A percentile compares a stretch with the other conserved stretches of the same genome.
These are phyloP conservation scores for Hypomecis atomaria DNA, from an alignment of 2,888 invertebrate species.

Conservation along the genomic window DNA sequence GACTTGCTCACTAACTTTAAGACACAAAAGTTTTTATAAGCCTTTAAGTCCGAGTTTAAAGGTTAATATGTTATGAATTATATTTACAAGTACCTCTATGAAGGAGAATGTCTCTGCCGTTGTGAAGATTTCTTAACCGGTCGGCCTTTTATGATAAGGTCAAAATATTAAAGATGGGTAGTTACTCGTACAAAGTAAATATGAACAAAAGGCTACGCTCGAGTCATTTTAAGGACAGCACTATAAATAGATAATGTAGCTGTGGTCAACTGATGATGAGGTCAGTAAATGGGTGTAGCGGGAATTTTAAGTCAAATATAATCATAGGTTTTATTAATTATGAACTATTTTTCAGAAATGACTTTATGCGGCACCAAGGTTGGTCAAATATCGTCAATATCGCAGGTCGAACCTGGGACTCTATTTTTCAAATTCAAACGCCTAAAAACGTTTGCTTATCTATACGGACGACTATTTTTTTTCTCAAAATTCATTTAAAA, in stretches of 20 bases:
- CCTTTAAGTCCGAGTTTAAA: slow-evolving; percentile 34
- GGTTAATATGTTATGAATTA: slow-evolving; percentile 47
- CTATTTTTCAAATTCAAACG: no score
- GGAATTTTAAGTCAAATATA: not conserved
- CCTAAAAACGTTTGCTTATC: no score
- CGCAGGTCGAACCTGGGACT: no score
- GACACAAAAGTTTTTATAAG: slow-evolving; percentile 28
- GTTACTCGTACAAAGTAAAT: slow-evolving; percentile 42
- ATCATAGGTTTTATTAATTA: no score
- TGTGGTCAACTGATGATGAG: not conserved
- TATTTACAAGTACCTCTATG: slow-evolving; percentile 42
- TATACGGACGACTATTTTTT: no score
- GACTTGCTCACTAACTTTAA: slow-evolving; percentile 29
- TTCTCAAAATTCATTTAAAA: no score
- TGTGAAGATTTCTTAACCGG: slow-evolving; percentile 46
- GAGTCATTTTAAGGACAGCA: slow-evolving; percentile 41
- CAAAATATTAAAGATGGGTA: slow-evolving; percentile 48
- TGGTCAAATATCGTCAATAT: no score
- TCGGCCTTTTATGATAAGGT: slow-evolving; percentile 48
- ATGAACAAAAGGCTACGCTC: slow-evolving; percentile 43
- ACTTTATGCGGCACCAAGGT: no score
- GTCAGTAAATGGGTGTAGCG: not conserved
- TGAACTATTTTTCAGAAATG: no score
- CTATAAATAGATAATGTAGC: slow-evolving; percentile 31
- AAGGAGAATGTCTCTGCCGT: slow-evolving; percentile 45